Evolutionary conservation across 2,888 invertebrate species (phyloP), one percentile per base, ranked within the genome.

Genomic region (Archips crataeganus): DNA sequence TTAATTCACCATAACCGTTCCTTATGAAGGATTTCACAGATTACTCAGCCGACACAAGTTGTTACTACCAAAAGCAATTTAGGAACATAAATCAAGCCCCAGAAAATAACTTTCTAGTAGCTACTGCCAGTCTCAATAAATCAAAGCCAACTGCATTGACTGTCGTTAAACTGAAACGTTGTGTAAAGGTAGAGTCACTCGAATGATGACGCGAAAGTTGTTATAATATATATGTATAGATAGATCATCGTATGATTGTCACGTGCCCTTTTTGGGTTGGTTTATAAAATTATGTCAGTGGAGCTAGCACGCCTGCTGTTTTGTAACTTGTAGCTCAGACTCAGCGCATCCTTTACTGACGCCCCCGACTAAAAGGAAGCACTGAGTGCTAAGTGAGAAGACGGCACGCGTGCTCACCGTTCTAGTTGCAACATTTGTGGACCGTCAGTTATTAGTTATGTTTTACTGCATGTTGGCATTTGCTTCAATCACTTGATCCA

Each of bases 401-500:
- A 23, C 23, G 23, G n/a, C 2, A n/a, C 49, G 49, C 13, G 23
- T 15, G 15, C 54, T 9, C 15, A n/a, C 54, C 23, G 23, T 54
- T 15, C 51, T 49, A 4, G n/a, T 49, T 15, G 15, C 15, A 54
- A 54, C 8, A 23, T 54, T 54, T 32, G 11, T 57, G 2, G 32
- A 64, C 68, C 9, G 34, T 59, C 82, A 79, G 80, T 77, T 75
- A 73, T 73, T 78, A 74, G 78, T 47, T 65, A 64, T 67, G 74
- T 23, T 10, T 3, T 42, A 51, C 39, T 39, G 62, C 62, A 77
- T 65, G 77, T 70, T 62, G 75, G 77, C 79, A 79, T 80, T 79
- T 78, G 77, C 75, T 11, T 82, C 87, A 84, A 85, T 85, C 85
- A 79, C 86, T 84, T 79, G 81, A 81, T 83, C 81, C 82, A 80